These are phyloP conservation scores for Euphydryas editha DNA, from an alignment of 2,888 invertebrate genomes.

Conservation along the genomic window DNA sequence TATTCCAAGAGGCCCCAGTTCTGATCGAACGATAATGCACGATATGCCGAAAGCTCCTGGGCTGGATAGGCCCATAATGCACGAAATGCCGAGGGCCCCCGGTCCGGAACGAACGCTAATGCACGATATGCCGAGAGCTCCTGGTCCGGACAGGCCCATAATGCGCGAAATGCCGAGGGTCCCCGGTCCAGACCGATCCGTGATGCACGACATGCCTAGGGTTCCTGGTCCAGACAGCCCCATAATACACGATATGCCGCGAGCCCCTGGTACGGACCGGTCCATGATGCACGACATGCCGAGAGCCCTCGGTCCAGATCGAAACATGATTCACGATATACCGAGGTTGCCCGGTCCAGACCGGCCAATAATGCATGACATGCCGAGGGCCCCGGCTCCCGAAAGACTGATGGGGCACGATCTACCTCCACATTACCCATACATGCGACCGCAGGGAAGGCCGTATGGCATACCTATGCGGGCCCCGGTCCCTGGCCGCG, in stretches of 20 bases:
- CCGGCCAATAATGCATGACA: conserved; percentile 38
- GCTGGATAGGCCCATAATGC: background rate
- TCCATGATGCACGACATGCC: conserved; percentile 30
- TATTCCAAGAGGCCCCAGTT: conserved; percentile 12
- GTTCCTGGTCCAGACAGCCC: conserved; percentile 19
- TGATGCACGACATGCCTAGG: conserved; percentile 9
- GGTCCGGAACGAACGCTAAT: conserved; percentile 32
- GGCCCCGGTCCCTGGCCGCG: conserved; percentile 46
- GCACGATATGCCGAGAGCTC: conserved; percentile 31
- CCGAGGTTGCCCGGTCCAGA: conserved; percentile 26
- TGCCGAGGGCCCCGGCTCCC: conserved; percentile 30
- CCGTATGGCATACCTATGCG: conserved; percentile 42
- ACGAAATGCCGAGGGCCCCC: conserved; percentile 31
- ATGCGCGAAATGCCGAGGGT: conserved; percentile 27
- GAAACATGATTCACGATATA: conserved; percentile 31
- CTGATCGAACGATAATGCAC: conserved; percentile 22
- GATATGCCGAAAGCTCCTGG: background rate
- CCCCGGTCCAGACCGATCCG: conserved; percentile 8
- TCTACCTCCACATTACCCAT: conserved; percentile 42
- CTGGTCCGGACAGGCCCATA: conserved; percentile 22
- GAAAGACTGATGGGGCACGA: conserved; percentile 40
- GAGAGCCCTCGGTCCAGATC: conserved; percentile 24
- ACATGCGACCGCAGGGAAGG: conserved; percentile 40
- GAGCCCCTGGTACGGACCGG: conserved; percentile 19
- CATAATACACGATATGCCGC: conserved; percentile 26